Evolutionary conservation across 2,797 vertebrate genomes (phyloP), one percentile per base, ranked within the genome.

Genomic region (Anabacerthia variegaticeps): DNA sequence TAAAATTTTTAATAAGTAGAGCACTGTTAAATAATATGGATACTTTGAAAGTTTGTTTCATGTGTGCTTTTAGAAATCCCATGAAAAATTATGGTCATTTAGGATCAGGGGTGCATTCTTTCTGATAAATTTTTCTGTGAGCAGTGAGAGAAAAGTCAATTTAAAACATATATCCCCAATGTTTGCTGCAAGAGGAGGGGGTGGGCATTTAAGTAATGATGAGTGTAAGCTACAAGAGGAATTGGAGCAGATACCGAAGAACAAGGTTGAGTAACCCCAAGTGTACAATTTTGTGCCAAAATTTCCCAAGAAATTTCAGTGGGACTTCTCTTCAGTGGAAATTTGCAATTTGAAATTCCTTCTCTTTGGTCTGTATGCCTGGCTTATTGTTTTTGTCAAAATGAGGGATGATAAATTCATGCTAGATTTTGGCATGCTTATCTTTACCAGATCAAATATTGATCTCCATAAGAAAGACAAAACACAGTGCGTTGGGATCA

Each of bases 401-500:
- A 77, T n/a, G 46, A 51, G 67, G 26, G 49, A 11, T 46, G 44
- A 59, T 59, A 69, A 67, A 80, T 75, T 34, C 72, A 7, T 46
- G 23, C 9, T 48, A 14, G 12, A 15, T 84, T 92, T 91, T 79
- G 41, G 4, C 8, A 5, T 80, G n/a, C 24, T 75, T 78, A 37
- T 9, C n/a, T 88, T 59, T 36, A 6, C 72, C 59, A 82, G 48
- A 46, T 61, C 0, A 21, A 61, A 54, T 86, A 69, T 32, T 66
- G 69, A 55, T 89, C 30, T 54, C 23, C 2, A 0, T 34, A 27
- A 73, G 52, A 77, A 78, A 58, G 18, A n/a, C 22, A 59, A 46
- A 78, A 51, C 0, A 0, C 19, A 22, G 3, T 7, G 2, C 83
- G 28, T 65, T 0, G 2, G 52, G 28, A 49, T 73, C 48, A 52